A percentile compares a stretch with the other conserved stretches of the same genome.
Evolutionary conservation across 2,113 vertebrate species (phyloP).

Genomic region (Clarias macrocephalus): DNA sequence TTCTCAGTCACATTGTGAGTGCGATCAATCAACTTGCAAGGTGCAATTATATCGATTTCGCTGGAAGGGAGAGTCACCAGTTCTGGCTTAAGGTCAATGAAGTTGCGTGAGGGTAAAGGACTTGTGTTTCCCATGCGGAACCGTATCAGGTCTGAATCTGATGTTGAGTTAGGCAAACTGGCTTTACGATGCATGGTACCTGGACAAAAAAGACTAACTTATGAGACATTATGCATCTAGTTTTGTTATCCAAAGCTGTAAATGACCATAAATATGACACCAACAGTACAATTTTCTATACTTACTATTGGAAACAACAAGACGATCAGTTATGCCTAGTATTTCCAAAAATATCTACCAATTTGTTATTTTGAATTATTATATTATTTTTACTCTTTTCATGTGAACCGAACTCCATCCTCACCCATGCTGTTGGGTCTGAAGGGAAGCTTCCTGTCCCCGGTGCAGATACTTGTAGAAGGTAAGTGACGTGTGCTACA

Average conservation of each 20-base stretch:
- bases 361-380: neutral
- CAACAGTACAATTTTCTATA: neutral
- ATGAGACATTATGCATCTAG: neutral
- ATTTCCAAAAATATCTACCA: neutral
- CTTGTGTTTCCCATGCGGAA: constrained; percentile 78
- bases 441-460: constrained; percentile 66
- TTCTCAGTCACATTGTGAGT: constrained; percentile 91
- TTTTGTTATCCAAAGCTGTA: no score
- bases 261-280: neutral
- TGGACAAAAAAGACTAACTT: constrained; percentile 48
- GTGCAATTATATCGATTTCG: constrained; percentile 84
- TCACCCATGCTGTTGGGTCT: constrained; percentile 76
- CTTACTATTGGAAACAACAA: neutral
- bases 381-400: neutral
- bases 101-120: constrained; percentile 79
- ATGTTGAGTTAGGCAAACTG: constrained; percentile 78
- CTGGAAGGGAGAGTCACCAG: constrained; percentile 72
- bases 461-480: constrained; percentile 68
- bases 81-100: constrained; percentile 80
- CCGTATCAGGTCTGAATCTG: constrained; percentile 80
- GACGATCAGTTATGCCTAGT: neutral
- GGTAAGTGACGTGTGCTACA: constrained; percentile 78
- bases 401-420: neutral
- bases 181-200: constrained; percentile 74
- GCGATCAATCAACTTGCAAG: constrained; percentile 84